Percentiles rank a stretch among this genome's conserved stretches.
These are phyloP conservation scores for Amphilophus citrinellus DNA, from an alignment of 2,113 vertebrate species.

Conservation along the genomic window DNA sequence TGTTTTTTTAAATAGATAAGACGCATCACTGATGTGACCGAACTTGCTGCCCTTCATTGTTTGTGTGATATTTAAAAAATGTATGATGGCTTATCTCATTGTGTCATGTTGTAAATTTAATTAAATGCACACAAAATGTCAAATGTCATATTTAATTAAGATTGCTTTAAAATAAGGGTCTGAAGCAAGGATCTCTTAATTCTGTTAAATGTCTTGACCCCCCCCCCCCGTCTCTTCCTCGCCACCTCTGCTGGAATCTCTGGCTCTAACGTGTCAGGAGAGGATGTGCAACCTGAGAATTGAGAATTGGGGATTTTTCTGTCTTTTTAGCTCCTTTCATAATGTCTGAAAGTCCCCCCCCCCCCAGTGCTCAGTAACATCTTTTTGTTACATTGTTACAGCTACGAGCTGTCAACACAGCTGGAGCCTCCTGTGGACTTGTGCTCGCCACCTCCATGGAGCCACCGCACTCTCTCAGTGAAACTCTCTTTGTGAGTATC, in stretches of 20 bases:
- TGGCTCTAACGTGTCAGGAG: not conserved
- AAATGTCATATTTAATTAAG: not conserved
- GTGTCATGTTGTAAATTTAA: not conserved
- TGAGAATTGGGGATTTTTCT: not conserved
- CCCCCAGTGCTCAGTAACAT: not conserved
- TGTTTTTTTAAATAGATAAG: too few relatives aligned
- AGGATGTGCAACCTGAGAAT: not conserved
- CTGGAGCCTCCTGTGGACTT: slow-evolving; percentile 87
- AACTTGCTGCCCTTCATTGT: not conserved
- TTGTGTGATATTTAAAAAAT: not conserved
- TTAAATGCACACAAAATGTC: not conserved
- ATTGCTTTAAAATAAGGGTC: not conserved
- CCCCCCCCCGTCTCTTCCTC: not conserved
- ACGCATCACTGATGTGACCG: not conserved
- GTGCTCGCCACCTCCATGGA: slow-evolving; percentile 83
- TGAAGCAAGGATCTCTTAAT: not conserved
- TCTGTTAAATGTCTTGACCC: not conserved
- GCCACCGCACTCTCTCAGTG: slow-evolving; percentile 83
- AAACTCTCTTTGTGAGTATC: slow-evolving; percentile 88
- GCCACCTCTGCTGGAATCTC: not conserved
- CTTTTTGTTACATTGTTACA: slow-evolving; percentile 74
- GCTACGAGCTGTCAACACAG: slow-evolving; percentile 85
- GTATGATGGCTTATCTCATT: not conserved
- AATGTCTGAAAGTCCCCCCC: not conserved
- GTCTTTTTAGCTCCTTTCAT: not conserved